phyloP scores from a whole-genome alignment of 1,140 invertebrate species.

The Neotoxoptera formosana region DNA sequence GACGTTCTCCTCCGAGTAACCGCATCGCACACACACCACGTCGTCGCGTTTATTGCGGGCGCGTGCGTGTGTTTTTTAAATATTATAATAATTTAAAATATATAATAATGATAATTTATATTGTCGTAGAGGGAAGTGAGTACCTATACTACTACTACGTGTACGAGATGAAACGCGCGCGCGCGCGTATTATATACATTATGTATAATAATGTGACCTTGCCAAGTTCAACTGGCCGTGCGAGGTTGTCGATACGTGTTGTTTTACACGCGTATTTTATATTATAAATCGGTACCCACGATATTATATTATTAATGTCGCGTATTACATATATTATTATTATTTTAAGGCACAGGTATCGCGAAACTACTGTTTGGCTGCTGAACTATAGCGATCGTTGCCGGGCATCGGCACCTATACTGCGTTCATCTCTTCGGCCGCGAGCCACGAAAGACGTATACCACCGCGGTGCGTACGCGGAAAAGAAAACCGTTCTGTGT shows the following conservation, averaged over 20 bases:
- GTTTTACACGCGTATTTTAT: background rate
- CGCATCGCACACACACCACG: background rate
- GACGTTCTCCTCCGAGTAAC: background rate
- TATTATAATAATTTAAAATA: background rate
- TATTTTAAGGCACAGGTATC: too few relatives aligned
- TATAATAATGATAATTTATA: background rate
- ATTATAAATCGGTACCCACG: background rate
- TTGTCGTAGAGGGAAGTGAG: background rate
- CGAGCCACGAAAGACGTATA: too few relatives aligned
- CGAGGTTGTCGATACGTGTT: conserved; percentile 38
- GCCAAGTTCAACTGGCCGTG: conserved; percentile 41
- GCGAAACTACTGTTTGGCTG: background rate
- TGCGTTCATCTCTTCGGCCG: background rate
- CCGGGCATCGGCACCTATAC: too few relatives aligned
- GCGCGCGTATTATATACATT: too few relatives aligned
- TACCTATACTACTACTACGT: too few relatives aligned
- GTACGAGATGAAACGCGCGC: background rate
- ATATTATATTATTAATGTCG: background rate
- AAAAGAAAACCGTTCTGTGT: background rate
- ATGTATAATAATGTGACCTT: background rate
- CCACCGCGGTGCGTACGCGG: background rate
- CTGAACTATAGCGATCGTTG: background rate
- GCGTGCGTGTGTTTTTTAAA: background rate
- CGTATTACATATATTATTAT: background rate
- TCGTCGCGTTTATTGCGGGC: background rate